phyloP scores from a whole-genome alignment of 2,888 invertebrate genomes.

The Hipparchia semele region DNA sequence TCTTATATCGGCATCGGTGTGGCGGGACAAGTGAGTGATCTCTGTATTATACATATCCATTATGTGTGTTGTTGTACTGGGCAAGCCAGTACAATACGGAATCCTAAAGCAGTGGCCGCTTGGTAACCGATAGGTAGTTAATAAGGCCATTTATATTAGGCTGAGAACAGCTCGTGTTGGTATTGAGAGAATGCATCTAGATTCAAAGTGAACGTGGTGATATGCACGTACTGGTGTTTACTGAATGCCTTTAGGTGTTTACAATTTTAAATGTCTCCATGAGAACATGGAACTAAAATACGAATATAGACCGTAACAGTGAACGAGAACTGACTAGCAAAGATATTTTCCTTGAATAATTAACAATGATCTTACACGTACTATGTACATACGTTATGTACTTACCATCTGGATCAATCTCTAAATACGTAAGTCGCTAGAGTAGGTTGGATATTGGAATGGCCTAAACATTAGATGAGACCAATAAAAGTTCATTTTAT shows the following conservation, averaged over 20 bases:
- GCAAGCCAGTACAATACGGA: no score
- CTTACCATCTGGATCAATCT: no score
- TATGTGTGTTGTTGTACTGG: no score
- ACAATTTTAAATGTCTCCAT: constrained; percentile 24
- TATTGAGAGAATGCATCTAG: constrained; percentile 27
- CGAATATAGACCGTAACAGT: constrained; percentile 13
- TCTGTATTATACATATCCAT: no score
- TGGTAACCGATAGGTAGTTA: constrained; percentile 29
- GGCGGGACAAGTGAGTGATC: no score
- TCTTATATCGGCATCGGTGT: no score
- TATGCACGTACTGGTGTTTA: constrained; percentile 11
- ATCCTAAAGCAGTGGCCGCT: constrained; percentile 23
- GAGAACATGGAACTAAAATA: constrained; percentile 15
- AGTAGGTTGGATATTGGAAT: no score
- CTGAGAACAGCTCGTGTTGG: constrained; percentile 29
- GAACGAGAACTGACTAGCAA: constrained; percentile 11
- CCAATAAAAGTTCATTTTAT: no score
- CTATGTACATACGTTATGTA: no score
- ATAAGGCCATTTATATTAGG: constrained; percentile 38
- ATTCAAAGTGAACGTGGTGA: constrained; percentile 23
- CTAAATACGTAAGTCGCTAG: no score
- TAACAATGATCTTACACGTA: neutral
- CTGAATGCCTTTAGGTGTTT: constrained; percentile 23
- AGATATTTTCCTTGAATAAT: neutral
- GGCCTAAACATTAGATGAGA: no score